Evolutionary conservation across 2,797 vertebrate genomes (phyloP), one percentile per base, ranked within the genome.

Genomic region (Rhinatrema bivittatum): DNA sequence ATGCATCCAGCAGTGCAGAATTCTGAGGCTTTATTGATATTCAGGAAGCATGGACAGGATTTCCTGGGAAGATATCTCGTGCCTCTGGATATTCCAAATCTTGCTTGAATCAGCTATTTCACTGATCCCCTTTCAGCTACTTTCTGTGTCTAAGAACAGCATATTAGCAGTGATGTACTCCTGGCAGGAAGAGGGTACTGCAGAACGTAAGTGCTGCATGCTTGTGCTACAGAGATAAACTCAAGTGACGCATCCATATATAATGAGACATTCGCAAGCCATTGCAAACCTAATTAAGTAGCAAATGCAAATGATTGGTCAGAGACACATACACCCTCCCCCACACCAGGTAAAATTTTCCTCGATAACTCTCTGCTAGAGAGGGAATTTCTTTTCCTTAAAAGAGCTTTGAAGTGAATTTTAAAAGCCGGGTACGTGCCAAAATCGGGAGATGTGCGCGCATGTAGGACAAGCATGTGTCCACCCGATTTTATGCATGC

Each of bases 281-380:
- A 70, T 70, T 68, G 54, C 42, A 60, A 56, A 60, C 22, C 25
- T 53, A 70, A 72, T 65, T 56, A 61, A 63, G 21, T 20, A 60
- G 4, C 10, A 53, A 56, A n/a, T n/a, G n/a, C n/a, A n/a, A n/a
- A 42, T 63, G 33, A 58, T 50, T 66, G 19, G 23, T 10, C 18
- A 54, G 16, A 10, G 62, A 53, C 24, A n/a, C n/a, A n/a, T n/a
- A n/a, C n/a, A n/a, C n/a, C n/a, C n/a, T n/a, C n/a, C n/a, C n/a
- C n/a, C 13, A 21, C 52, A n/a, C 15, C n/a, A 60, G 32, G 26
- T 42, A 34, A 71, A 47, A 2, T 12, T 17, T 56, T 48, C 18
- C 50, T 30, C 47, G 3, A 32, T 42, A 36, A n/a, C n/a, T 29
- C 28, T 36, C 8, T 15, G 5, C 26, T 5, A 36, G 20, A 62